Evolutionary conservation across 1,140 invertebrate genomes (phyloP).

Genomic region (Dreissena polymorpha): DNA sequence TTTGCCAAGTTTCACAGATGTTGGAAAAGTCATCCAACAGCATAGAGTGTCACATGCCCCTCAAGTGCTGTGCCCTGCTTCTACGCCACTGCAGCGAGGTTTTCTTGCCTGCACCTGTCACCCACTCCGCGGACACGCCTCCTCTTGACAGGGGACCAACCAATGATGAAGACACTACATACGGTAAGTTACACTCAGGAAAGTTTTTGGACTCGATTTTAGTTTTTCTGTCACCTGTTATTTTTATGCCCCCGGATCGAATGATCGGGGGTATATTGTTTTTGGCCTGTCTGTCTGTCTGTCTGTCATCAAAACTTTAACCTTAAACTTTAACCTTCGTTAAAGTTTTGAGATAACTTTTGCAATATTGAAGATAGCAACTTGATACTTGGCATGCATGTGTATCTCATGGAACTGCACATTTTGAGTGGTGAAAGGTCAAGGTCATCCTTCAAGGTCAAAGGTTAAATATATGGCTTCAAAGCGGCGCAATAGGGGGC

Average conservation of each 20-base stretch:
- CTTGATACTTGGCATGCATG: too few relatives aligned
- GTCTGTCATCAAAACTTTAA: too few relatives aligned
- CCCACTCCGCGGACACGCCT: slow-evolving; percentile 40
- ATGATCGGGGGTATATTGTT: too few relatives aligned
- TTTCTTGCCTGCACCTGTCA: slow-evolving; percentile 51
- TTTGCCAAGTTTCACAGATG: slow-evolving; percentile 52
- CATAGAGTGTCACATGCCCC: slow-evolving; percentile 51
- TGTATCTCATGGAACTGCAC: too few relatives aligned
- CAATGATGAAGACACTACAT: slow-evolving; percentile 54
- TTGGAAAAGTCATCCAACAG: slow-evolving; percentile 49
- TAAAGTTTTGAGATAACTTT: too few relatives aligned
- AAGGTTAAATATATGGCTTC: too few relatives aligned
- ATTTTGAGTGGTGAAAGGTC: too few relatives aligned
- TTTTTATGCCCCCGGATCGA: background rate
- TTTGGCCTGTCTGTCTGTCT: too few relatives aligned
- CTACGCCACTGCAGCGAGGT: slow-evolving; percentile 44
- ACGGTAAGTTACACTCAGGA: slow-evolving; percentile 50
- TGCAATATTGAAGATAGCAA: too few relatives aligned
- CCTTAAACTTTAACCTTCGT: too few relatives aligned
- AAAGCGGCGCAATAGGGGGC: too few relatives aligned
- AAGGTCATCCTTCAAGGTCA: too few relatives aligned
- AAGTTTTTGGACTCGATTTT: background rate
- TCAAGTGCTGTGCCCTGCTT: slow-evolving; percentile 53
- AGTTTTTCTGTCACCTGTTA: background rate
- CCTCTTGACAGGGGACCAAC: slow-evolving; percentile 9